Evolutionary conservation across 2,113 vertebrate species (phyloP), one percentile per base, ranked within the genome.

Genomic region (Turdus rufiventris): DNA sequence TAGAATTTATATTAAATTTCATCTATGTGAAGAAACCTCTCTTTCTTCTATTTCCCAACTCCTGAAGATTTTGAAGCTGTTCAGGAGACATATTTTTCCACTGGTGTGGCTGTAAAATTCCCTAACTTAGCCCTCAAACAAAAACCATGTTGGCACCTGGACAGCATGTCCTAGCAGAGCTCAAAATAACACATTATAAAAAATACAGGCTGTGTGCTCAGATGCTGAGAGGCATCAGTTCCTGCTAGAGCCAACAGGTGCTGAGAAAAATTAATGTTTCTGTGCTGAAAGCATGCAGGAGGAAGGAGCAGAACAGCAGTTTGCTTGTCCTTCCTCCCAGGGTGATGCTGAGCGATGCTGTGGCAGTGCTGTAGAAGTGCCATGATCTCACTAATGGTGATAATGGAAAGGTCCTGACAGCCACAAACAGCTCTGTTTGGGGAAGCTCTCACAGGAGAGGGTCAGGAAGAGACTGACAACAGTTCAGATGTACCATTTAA

Each of bases 341-440:
- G 0, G 7, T 3, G 61, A 14, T 2, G 60, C 63, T 74, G 89
- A 88, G 43, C 6, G 71, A 75, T 54, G 70, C 1, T 36, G 45
- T 2, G 4, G 48, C 63, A 67, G 47, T 0, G 60, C 85, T 66
- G 45, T 5, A 4, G 1, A 34, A 58, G 60, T 40, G 89, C 25
- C 85, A 23, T 0, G 11, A 43, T 71, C 83, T 34, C 68, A 45
- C 81, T 85, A 91, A 94, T 89, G 76, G 85, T 26, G 60, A 65
- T 79, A 92, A 96, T 76, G 60, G 74, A 23, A 92, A 94, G 94
- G 88, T 92, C 71, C 62, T 60, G 80, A 63, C 78, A 53, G 24
- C 40, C 95, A 79, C 92, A 53, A 76, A 63, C 65, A 93, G 83
- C 66, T 91, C 77, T 31, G 42, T 29, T 91, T 68, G 91, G 87